These are phyloP conservation scores for Lasiurus borealis DNA, from an alignment of 2,113 vertebrate genomes.

Conservation along the genomic window DNA sequence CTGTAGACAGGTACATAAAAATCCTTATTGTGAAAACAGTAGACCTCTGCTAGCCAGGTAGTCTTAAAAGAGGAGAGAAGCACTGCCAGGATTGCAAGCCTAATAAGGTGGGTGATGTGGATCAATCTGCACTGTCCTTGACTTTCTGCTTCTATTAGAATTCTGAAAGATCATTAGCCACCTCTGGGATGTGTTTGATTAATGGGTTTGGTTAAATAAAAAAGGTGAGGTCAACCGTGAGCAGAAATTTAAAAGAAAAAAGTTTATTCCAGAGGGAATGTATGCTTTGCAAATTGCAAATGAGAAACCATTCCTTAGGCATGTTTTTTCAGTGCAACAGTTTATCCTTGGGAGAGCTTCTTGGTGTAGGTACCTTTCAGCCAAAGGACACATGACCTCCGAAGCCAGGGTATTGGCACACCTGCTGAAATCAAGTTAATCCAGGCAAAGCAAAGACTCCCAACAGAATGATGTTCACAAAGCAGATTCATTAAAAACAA, in stretches of 20 bases:
- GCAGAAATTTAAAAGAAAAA: slow-evolving; percentile 78
- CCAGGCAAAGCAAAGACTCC: background rate
- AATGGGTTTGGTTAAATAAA: slow-evolving; percentile 88
- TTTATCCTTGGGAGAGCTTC: slow-evolving; percentile 36
- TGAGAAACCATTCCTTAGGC: slow-evolving; percentile 62
- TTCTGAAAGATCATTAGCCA: slow-evolving; percentile 87
- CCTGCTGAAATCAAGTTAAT: background rate
- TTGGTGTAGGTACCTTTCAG: background rate
- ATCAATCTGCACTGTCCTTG: slow-evolving; percentile 88
- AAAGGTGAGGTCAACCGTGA: slow-evolving; percentile 85
- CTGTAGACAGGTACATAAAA: slow-evolving; percentile 64
- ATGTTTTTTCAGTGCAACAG: slow-evolving; percentile 59
- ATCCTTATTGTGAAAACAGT: slow-evolving; percentile 67
- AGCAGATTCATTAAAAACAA: background rate
- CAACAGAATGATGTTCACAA: background rate
- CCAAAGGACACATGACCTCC: background rate
- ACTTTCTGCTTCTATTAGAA: slow-evolving; percentile 87
- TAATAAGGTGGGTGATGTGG: slow-evolving; percentile 84
- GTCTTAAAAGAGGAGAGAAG: slow-evolving; percentile 71
- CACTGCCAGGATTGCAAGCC: slow-evolving; percentile 75
- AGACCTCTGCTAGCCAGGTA: slow-evolving; percentile 66
- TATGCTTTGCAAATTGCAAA: slow-evolving; percentile 70
- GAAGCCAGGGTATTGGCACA: background rate
- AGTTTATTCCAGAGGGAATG: slow-evolving; percentile 73
- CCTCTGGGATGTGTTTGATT: slow-evolving; percentile 88